These are phyloP conservation scores for Sylvilagus bachmani DNA, from an alignment of 2,113 vertebrate species.

Conservation along the genomic window DNA sequence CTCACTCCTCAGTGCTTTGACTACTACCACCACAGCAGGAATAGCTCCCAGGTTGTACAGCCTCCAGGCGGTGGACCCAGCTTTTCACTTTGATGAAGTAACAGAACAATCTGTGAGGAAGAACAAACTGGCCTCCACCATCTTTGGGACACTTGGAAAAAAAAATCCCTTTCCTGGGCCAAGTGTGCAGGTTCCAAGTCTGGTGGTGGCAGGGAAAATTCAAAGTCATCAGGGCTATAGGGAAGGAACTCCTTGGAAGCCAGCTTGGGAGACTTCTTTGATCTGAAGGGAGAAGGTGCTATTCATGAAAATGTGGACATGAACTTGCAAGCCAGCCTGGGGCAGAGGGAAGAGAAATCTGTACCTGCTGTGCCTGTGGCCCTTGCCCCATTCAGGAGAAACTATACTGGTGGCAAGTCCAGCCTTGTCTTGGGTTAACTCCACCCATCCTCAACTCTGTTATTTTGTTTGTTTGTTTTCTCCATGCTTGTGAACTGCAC, in stretches of 20 bases:
- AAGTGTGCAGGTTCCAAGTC: slow-evolving; percentile 86
- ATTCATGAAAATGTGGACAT: slow-evolving; percentile 86
- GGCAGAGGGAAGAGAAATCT: slow-evolving; percentile 91
- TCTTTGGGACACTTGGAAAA: slow-evolving; percentile 96
- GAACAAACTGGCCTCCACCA: slow-evolving; percentile 97
- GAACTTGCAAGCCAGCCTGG: slow-evolving; percentile 90
- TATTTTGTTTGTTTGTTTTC: slow-evolving; percentile 75
- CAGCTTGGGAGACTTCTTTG: slow-evolving; percentile 84
- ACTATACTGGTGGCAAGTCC: slow-evolving; percentile 97
- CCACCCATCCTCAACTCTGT: slow-evolving; percentile 40
- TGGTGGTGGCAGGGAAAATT: slow-evolving; percentile 85
- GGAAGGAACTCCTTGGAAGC: slow-evolving; percentile 86
- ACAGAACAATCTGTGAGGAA: slow-evolving; percentile 90
- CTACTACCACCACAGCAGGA: no score
- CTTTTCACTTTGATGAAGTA: slow-evolving; percentile 93
- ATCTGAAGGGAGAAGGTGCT: slow-evolving; percentile 86
- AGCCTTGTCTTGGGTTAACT: slow-evolving; percentile 96
- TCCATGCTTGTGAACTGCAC: slow-evolving; percentile 91
- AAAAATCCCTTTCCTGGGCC: slow-evolving; percentile 90
- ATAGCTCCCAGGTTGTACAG: slow-evolving; percentile 89
- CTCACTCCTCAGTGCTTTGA: no score
- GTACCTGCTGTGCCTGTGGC: slow-evolving; percentile 91
- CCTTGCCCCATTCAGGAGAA: slow-evolving; percentile 92
- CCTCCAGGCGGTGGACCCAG: slow-evolving; percentile 98
- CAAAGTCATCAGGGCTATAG: slow-evolving; percentile 84